A percentile compares a stretch with the other conserved stretches of the same genome.
These are phyloP conservation scores for Heteropelma amictum DNA, from an alignment of 2,888 invertebrate species.

Conservation along the genomic window DNA sequence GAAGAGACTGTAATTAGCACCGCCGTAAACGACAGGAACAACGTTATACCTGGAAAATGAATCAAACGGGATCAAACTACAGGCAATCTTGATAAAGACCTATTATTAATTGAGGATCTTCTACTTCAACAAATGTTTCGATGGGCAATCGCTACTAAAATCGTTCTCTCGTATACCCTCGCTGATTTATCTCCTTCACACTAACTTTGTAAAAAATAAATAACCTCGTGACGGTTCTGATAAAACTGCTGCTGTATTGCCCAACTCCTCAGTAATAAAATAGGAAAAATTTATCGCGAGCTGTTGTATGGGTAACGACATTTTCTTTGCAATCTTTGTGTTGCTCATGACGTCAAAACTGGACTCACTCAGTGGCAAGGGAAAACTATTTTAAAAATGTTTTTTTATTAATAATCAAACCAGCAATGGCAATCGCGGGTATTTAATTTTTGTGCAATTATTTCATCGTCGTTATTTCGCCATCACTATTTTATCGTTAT, in stretches of 20 bases:
- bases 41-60: slow-evolving; percentile 75
- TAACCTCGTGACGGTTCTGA: slow-evolving; percentile 27
- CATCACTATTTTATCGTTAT: too few species aligned
- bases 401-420: too few species aligned
- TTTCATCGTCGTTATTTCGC: too few species aligned
- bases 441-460: too few species aligned
- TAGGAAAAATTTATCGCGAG: slow-evolving; percentile 38
- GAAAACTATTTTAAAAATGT: neutral
- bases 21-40: slow-evolving; percentile 84
- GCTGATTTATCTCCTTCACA: neutral
- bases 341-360: slow-evolving; percentile 9
- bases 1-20: slow-evolving; percentile 81
- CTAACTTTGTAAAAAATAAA: slow-evolving; percentile 24
- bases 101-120: neutral
- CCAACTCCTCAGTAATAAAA: slow-evolving; percentile 18
- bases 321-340: slow-evolving; percentile 44
- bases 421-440: too few species aligned
- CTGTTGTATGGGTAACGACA: slow-evolving; percentile 19
- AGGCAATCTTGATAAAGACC: neutral
- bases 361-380: neutral
- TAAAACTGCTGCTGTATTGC: slow-evolving; percentile 32
- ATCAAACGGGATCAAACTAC: neutral
- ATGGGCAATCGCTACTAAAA: neutral
- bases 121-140: neutral
- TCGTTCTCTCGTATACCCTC: neutral